Percentiles rank a stretch among this genome's conserved stretches.
Conservation (phyloP, 1,140 invertebrate genomes). For the Varroa destructor region DNA sequence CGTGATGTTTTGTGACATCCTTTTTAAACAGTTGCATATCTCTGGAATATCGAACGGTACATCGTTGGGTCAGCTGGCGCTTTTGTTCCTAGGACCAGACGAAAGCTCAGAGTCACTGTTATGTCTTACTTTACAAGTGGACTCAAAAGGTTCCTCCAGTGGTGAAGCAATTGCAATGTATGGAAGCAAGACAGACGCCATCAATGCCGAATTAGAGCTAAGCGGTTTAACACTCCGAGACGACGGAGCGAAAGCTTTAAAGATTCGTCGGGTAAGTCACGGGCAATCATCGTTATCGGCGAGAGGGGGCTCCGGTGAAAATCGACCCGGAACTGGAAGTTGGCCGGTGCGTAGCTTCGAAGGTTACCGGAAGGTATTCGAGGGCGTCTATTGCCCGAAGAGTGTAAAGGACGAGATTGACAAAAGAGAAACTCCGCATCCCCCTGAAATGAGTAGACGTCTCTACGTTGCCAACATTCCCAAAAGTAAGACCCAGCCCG, state of each 20-base stretch:
- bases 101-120: neutral
- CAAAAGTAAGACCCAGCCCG: slow-evolving; percentile 1
- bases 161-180: neutral
- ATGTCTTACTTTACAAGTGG: slow-evolving; percentile 1
- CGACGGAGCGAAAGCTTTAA: neutral
- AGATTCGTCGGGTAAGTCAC: no score
- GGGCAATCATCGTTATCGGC: no score
- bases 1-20: no score
- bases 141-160: neutral
- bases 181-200: neutral
- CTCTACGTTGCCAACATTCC: slow-evolving; percentile 27
- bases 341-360: slow-evolving; percentile 6
- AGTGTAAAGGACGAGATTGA: no score
- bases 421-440: no score
- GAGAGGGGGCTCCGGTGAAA: neutral
- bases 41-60: neutral
- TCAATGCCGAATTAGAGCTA: neutral
- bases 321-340: neutral
- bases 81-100: neutral
- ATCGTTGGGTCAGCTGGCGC: slow-evolving; percentile 4
- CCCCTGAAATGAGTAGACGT: slow-evolving; percentile 12
- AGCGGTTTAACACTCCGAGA: neutral
- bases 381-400: neutral
- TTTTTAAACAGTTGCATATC: neutral
- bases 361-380: neutral